Evolutionary conservation across 2,797 vertebrate species (phyloP).

Genomic region (Percopsis omiscomaycus): DNA sequence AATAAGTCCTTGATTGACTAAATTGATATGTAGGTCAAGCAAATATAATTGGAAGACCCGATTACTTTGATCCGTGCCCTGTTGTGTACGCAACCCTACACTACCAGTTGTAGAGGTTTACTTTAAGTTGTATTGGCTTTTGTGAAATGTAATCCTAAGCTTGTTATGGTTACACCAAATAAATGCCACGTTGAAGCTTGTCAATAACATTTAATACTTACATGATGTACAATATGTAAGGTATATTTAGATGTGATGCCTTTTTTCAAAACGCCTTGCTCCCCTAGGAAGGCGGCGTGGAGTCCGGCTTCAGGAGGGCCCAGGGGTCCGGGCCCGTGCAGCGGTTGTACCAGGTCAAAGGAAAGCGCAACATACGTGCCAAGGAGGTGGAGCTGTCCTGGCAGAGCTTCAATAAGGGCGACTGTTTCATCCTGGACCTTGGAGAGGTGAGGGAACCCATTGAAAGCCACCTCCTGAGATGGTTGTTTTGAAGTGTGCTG

Average conservation of each 20-base stretch:
- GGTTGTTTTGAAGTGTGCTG: no score
- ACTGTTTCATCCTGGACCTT: constrained; percentile 92
- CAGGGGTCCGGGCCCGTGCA: constrained; percentile 55
- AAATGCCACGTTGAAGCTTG: no score
- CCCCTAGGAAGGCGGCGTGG: constrained; percentile 86
- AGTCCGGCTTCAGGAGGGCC: constrained; percentile 82
- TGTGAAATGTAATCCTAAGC: no score
- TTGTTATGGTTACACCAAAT: no score
- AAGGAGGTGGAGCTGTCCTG: constrained; percentile 82
- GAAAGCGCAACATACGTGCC: constrained; percentile 87
- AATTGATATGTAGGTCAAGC: background rate
- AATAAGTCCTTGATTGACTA: background rate
- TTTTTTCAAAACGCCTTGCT: background rate
- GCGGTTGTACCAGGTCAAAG: constrained; percentile 89
- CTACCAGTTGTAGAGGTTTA: no score
- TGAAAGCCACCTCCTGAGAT: no score
- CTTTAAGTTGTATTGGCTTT: no score
- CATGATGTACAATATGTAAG: no score
- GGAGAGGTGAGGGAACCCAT: constrained; percentile 58
- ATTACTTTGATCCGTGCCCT: no score
- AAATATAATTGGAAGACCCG: background rate
- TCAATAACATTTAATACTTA: no score
- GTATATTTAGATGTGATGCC: background rate
- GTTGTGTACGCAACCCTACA: no score
- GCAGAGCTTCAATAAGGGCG: constrained; percentile 89